Evolutionary conservation across 2,113 vertebrate species (phyloP), one percentile per base, ranked within the genome.

Genomic region (Haliaeetus leucogaster): DNA sequence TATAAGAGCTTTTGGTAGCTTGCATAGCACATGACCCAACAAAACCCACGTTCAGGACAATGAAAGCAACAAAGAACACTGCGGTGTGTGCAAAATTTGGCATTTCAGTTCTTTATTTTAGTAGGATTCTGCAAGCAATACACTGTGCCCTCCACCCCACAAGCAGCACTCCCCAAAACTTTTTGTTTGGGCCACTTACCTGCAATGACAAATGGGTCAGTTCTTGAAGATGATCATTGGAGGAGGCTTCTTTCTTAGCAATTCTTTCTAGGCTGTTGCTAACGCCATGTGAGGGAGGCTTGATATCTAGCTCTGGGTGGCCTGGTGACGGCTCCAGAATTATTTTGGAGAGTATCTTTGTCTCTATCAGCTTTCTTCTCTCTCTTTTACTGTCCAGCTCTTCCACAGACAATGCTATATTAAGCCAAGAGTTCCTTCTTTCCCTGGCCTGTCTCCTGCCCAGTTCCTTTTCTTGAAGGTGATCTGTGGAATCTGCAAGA

Each of bases 281-380:
- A 47, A 80, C 18, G 11, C 23, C 80, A 58, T 3, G 15, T 8
- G 72, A 70, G 9, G 45, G 70, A 90, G 10, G 52, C 21, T 70
- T 62, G 20, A 42, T 8, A n/a, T 42, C 58, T 34, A 82, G 66
- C 62, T 92, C 59, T 58, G 67, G 4, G 38, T 38, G 16, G 40
- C 22, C 48, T 68, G 74, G 63, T 42, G 62, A 70, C 2, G 48
- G 83, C 21, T 71, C 15, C 89, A 96, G 34, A 27, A 74, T 42
- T n/a, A 93, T 25, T 92, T 97, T 98, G 42, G 90, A 95, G 53
- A 98, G 97, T 32, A 98, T 93, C 61, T 97, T 95, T 58, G 94
- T 97, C 89, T 98, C 90, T 22, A 98, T 97, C 87, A 98, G 87
- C 45, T 83, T 96, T 55, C 66, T 97, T 45, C 97, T 97, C 80